Evolutionary conservation across 2,113 vertebrate genomes (phyloP).

Genomic region (Trinectes maculatus): DNA sequence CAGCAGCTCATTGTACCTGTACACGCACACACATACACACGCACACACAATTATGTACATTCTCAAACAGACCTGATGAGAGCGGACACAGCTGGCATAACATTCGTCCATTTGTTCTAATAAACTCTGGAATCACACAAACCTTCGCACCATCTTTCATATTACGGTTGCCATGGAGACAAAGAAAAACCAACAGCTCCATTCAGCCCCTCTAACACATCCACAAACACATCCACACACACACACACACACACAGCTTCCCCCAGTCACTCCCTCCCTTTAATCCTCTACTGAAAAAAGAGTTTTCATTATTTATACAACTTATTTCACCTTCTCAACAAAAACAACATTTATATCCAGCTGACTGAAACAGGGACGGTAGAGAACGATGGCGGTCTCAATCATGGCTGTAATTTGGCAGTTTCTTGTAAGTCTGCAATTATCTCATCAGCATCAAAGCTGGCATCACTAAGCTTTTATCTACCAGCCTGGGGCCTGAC

Average conservation of each 20-base stretch:
- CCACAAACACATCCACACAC: too few relatives aligned
- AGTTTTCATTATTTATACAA: constrained; percentile 7
- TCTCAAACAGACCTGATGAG: constrained; percentile 21
- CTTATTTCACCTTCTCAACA: neutral
- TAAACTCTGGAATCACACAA: constrained; percentile 30
- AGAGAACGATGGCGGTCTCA: constrained; percentile 12
- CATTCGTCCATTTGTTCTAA: constrained; percentile 37
- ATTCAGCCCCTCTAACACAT: constrained; percentile 33
- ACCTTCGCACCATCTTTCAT: constrained; percentile 47
- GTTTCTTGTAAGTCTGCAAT: constrained; percentile 50
- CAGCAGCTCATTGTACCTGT: constrained; percentile 95
- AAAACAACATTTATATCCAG: constrained; percentile 9
- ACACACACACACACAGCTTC: constrained; percentile 25
- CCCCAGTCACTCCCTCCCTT: neutral
- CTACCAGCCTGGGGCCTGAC: constrained; percentile 20
- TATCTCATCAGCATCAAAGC: constrained; percentile 63
- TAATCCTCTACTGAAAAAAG: neutral
- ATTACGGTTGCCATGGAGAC: constrained; percentile 72
- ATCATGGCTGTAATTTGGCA: constrained; percentile 36
- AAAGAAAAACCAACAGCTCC: constrained; percentile 51
- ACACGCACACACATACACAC: constrained; percentile 36
- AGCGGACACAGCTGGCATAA: constrained; percentile 33
- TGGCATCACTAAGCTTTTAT: constrained; percentile 43
- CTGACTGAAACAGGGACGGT: constrained; percentile 2
- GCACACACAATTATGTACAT: neutral